A percentile compares a stretch with the other conserved stretches of the same genome.
Evolutionary conservation across 2,113 vertebrate species (phyloP).

Genomic region (Hiodon tergisus): DNA sequence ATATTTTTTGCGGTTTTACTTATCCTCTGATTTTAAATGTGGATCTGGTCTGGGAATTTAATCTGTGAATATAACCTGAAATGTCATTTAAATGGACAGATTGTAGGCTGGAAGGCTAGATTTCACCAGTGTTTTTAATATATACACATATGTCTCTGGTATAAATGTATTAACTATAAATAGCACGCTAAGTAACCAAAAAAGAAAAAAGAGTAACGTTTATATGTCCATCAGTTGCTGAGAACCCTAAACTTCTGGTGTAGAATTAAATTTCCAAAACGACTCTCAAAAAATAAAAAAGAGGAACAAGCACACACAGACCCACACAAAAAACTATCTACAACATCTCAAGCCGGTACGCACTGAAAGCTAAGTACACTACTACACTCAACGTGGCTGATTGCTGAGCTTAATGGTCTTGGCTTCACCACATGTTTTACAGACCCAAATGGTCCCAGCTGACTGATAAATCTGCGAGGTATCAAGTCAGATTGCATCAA

Average conservation of each 20-base stretch:
- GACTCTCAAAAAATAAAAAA: conserved; percentile 2
- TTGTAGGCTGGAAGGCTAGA: conserved; percentile 20
- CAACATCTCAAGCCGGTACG: conserved; percentile 42
- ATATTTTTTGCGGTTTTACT: conserved; percentile 37
- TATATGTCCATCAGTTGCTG: background rate
- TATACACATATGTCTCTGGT: background rate
- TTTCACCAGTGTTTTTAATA: background rate
- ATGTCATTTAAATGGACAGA: conserved; percentile 34
- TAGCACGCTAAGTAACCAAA: background rate
- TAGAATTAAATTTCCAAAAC: conserved; percentile 20
- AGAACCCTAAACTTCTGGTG: background rate
- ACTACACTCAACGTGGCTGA: conserved; percentile 54
- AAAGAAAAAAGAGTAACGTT: conserved; percentile 19
- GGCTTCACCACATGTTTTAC: conserved; percentile 63
- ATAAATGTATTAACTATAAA: too few relatives aligned
- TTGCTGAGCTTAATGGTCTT: conserved; percentile 61
- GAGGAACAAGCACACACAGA: conserved; percentile 28
- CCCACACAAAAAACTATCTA: conserved; percentile 43
- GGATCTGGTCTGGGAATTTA: conserved; percentile 34
- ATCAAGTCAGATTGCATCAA: conserved; percentile 56
- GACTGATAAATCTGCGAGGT: conserved; percentile 56
- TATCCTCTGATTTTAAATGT: conserved; percentile 28
- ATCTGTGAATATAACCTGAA: conserved; percentile 40
- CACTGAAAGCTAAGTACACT: conserved; percentile 45
- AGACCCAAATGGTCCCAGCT: conserved; percentile 55